Evolutionary conservation across 2,797 vertebrate species (phyloP), one percentile per base, ranked within the genome.

Genomic region (Lacerta agilis): DNA sequence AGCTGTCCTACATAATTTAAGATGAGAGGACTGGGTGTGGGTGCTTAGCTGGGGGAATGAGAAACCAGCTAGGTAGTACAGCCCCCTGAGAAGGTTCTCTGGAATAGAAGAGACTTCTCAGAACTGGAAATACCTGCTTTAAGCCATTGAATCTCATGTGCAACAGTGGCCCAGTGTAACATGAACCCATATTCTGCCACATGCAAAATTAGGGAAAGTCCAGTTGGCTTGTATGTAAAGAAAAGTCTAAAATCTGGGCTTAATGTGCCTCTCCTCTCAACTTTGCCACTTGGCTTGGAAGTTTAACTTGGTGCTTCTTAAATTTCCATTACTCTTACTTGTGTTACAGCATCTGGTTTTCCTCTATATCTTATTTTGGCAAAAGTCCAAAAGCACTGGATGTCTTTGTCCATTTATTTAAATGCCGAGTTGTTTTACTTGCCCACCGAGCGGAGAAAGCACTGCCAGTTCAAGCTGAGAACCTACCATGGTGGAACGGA

Each of bases 401-500:
- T 89, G 20, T 71, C 66, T 90, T 94, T 86, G 83, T 41, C 67
- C 69, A 4, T 55, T 87, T 75, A 11, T 69, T 69, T 69, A 27
- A 8, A 66, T 25, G 27, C 23, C 88, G 80, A 89, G n/a, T 91
- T 76, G 89, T 92, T 86, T 83, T 88, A 79, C 29, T 64, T 90
- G 27, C 87, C 91, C 79, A 1, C 77, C 89, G 82, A 88, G 85
- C 81, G 90, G 91, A 94, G 91, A 93, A 92, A 94, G 43, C 3
- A 25, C 86, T 79, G 87, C 78, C 0, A 1, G 49, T 95, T 86
- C 86, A 55, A 55, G 90, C 18, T 85, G 91, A 92, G 88, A 93
- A 93, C 58, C 41, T 82, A 82, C 80, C 77, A 82, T 93, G 89
- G 92, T 71, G 79, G 89, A 91, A 88, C 91, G 88, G 89, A 82